Percentiles rank a stretch among this genome's conserved stretches.
Conservation (phyloP, 1,140 invertebrate species). For the Panagrolaimus sp. region DNA sequence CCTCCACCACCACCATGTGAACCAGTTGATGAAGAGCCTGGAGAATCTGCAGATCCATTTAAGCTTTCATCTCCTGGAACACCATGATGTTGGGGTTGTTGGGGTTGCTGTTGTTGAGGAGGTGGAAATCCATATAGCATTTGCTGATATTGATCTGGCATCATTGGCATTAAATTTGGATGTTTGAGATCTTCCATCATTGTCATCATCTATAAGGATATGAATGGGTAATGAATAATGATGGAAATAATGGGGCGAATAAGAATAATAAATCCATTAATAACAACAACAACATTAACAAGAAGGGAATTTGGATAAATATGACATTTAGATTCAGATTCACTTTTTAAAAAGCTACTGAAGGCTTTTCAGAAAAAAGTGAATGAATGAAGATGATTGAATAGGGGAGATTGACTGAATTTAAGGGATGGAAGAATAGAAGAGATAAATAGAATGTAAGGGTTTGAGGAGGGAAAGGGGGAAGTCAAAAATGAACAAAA, state of each 20-base stretch:
- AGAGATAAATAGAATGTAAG: too few species aligned
- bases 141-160: conserved; percentile 6
- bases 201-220: conserved; percentile 6
- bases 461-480: too few species aligned
- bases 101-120: background rate
- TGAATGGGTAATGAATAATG: background rate
- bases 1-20: background rate
- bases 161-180: background rate
- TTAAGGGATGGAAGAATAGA: too few species aligned
- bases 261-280: background rate
- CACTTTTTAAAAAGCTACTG: too few species aligned
- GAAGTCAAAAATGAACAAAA: too few species aligned
- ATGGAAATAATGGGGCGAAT: background rate
- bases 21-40: background rate
- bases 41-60: conserved; percentile 10
- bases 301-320: background rate
- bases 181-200: conserved; percentile 15
- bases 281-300: background rate
- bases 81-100: background rate
- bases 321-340: conserved; percentile 1
- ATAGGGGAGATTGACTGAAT: too few species aligned
- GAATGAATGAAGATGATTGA: too few species aligned
- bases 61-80: conserved; percentile 2
- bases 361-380: too few species aligned
- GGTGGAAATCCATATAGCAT: background rate